Evolutionary conservation across 1,140 invertebrate genomes (phyloP).

Genomic region (Pantala flavescens): DNA sequence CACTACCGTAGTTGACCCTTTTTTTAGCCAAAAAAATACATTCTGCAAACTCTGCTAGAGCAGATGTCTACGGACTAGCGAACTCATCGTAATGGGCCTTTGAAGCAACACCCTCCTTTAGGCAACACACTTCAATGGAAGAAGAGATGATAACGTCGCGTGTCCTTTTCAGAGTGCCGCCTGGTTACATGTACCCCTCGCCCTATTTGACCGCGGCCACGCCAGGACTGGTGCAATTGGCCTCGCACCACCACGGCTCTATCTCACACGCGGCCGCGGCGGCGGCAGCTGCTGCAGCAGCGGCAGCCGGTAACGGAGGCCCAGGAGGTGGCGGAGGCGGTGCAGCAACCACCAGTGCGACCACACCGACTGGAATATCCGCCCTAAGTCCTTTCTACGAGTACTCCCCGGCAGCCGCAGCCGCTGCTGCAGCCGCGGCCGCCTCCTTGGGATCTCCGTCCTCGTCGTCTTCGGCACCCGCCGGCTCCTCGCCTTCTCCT

Average conservation of each 20-base stretch:
- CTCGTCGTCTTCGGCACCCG: conserved; percentile 8
- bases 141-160: too few relatives aligned
- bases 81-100: too few relatives aligned
- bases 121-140: too few relatives aligned
- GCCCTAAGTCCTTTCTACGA: neutral
- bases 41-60: too few relatives aligned
- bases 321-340: neutral
- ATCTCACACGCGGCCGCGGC: neutral
- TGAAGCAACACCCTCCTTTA: too few relatives aligned
- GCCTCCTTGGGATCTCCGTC: neutral
- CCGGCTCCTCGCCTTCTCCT: conserved; percentile 26
- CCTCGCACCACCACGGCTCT: neutral
- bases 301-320: neutral
- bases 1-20: too few relatives aligned
- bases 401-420: neutral
- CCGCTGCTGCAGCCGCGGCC: neutral
- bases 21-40: too few relatives aligned
- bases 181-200: neutral
- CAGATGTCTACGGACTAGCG: too few relatives aligned
- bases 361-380: neutral
- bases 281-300: neutral
- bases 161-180: neutral
- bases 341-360: neutral
- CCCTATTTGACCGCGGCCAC: neutral
- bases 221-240: neutral